phyloP scores from a whole-genome alignment of 2,888 invertebrate species.

The Trichopoda pennipes region DNA sequence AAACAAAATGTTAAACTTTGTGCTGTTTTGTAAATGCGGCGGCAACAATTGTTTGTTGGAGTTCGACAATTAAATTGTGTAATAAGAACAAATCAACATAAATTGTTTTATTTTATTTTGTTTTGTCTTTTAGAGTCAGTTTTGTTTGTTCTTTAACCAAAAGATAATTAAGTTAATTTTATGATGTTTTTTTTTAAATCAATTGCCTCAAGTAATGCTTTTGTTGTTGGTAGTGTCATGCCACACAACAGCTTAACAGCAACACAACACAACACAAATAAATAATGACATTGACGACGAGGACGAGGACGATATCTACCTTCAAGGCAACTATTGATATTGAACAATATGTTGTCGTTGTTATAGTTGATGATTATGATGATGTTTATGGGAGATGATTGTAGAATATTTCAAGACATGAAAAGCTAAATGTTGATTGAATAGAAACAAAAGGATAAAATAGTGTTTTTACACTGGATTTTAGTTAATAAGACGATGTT shows the following conservation, averaged over 20 bases:
- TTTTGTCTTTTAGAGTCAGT: neutral
- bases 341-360: neutral
- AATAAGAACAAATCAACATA: constrained; percentile 46
- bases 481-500: constrained; percentile 23
- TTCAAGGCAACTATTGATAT: constrained; percentile 28
- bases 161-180: constrained; percentile 68
- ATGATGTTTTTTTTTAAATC: constrained; percentile 67
- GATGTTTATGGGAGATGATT: constrained; percentile 15
- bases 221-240: constrained; percentile 6
- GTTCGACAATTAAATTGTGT: constrained; percentile 40
- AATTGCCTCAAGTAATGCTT: constrained; percentile 61
- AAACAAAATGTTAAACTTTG: no score
- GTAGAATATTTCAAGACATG: constrained; percentile 22
- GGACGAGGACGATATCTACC: constrained; percentile 50
- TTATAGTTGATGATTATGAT: constrained; percentile 10
- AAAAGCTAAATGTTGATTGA: constrained; percentile 57
- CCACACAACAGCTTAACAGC: constrained; percentile 38
- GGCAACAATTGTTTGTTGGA: constrained; percentile 24
- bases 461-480: neutral
- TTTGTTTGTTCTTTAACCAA: constrained; percentile 61
- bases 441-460: constrained; percentile 25
- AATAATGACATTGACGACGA: constrained; percentile 64
- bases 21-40: neutral
- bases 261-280: no score
- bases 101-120: constrained; percentile 43